Conservation (phyloP, 2,797 vertebrate genomes). For the Myioborus melanocephalus region DNA sequence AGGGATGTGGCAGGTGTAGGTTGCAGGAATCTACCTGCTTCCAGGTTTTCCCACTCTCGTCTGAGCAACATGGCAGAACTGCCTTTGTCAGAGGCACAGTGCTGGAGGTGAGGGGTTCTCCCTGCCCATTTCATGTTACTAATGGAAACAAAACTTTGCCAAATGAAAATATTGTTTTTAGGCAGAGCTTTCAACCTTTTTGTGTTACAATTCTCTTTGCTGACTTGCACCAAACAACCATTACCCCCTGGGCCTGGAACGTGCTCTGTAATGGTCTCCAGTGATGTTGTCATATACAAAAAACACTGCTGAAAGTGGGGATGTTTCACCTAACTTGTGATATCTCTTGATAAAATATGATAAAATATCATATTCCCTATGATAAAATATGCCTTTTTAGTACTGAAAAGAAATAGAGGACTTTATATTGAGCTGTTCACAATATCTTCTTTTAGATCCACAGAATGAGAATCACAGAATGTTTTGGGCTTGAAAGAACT, state of each 20-base stretch:
- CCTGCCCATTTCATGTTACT: neutral
- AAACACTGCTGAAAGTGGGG: fast-evolving
- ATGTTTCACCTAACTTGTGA: neutral
- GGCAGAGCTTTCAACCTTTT: neutral
- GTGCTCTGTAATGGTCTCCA: neutral
- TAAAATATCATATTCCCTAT: no score
- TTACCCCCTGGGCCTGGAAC: neutral
- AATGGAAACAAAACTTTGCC: constrained; percentile 31
- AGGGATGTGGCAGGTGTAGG: neutral
- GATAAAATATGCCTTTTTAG: neutral
- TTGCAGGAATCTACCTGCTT: neutral
- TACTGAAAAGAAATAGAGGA: neutral
- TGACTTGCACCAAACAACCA: constrained; percentile 11
- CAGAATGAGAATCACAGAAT: neutral
- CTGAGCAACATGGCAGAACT: neutral
- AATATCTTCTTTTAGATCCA: neutral
- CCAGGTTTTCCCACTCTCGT: neutral
- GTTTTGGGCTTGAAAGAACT: neutral
- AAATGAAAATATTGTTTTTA: constrained; percentile 61
- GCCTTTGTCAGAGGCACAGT: neutral
- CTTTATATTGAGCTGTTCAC: neutral
- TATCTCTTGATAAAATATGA: neutral
- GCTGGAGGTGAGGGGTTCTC: neutral
- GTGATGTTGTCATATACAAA: neutral
- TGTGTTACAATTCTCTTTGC: neutral